Percentiles rank a stretch among this genome's conserved stretches.
Conservation (phyloP, 2,888 invertebrate species). For the Epiblema foenella region DNA sequence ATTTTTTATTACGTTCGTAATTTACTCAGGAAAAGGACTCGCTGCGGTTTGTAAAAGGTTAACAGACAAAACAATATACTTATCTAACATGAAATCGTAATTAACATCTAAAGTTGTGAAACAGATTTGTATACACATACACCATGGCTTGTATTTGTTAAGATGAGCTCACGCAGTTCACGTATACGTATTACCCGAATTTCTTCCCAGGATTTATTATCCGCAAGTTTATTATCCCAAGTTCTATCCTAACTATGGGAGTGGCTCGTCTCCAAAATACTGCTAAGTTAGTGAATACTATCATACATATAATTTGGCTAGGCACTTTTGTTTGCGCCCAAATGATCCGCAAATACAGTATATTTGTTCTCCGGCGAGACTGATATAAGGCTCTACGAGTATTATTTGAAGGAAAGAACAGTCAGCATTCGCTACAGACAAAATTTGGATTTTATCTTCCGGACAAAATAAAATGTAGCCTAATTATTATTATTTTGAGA, state of each 20-base stretch:
- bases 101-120: too few relatives aligned
- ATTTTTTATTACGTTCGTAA: too few relatives aligned
- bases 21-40: too few relatives aligned
- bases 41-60: too few relatives aligned
- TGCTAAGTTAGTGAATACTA: slow-evolving; percentile 1
- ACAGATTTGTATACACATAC: too few relatives aligned
- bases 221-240: neutral
- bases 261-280: neutral
- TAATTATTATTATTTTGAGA: too few relatives aligned
- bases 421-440: neutral
- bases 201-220: neutral
- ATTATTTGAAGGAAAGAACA: neutral
- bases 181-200: too few relatives aligned
- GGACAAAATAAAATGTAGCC: neutral
- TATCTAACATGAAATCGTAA: too few relatives aligned
- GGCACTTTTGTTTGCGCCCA: slow-evolving; percentile 44
- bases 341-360: slow-evolving; percentile 44
- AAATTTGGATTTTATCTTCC: neutral
- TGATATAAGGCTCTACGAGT: slow-evolving; percentile 11
- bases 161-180: too few relatives aligned
- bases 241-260: neutral
- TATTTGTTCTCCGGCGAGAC: slow-evolving; percentile 29
- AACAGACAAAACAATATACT: too few relatives aligned
- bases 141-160: too few relatives aligned
- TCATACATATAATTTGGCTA: slow-evolving; percentile 20